Conservation (phyloP, 2,888 invertebrate species). For the Chydorus sphaericus region DNA sequence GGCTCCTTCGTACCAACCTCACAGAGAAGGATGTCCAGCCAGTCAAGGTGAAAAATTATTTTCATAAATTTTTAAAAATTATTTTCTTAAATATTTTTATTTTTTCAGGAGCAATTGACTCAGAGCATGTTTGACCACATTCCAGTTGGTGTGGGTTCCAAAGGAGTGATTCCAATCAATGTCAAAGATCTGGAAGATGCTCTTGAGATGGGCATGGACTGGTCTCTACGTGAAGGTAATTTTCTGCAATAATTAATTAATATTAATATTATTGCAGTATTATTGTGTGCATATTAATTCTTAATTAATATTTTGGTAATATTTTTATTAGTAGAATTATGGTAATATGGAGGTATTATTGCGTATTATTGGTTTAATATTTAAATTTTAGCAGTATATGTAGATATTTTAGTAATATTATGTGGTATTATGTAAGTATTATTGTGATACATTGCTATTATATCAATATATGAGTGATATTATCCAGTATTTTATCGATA, state of each 20-base stretch:
- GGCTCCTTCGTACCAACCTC: conserved; percentile 86
- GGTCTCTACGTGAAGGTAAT: conserved; percentile 91
- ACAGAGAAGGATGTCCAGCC: conserved; percentile 83
- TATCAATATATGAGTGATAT: neutral
- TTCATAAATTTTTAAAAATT: too few relatives aligned
- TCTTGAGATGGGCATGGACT: conserved; percentile 99
- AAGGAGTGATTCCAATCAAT: conserved; percentile 98
- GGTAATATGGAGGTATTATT: too few relatives aligned
- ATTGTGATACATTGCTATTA: neutral
- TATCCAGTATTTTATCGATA: conserved; percentile 1
- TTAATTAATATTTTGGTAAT: too few relatives aligned
- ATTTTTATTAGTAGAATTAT: too few relatives aligned
- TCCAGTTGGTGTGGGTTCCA: conserved; percentile 97
- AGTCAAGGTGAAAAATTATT: conserved; percentile 70
- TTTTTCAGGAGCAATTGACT: conserved; percentile 68
- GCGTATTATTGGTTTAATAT: neutral
- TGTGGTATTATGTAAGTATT: neutral
- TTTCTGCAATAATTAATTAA: too few relatives aligned
- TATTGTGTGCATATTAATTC: neutral
- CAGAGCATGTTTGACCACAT: conserved; percentile 98
- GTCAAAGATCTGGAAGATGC: conserved; percentile 92
- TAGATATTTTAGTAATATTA: neutral
- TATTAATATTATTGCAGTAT: neutral
- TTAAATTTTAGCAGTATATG: neutral
- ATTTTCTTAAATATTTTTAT: too few relatives aligned